Evolutionary conservation across 2,888 invertebrate genomes (phyloP).

Genomic region (Unio pictorum): DNA sequence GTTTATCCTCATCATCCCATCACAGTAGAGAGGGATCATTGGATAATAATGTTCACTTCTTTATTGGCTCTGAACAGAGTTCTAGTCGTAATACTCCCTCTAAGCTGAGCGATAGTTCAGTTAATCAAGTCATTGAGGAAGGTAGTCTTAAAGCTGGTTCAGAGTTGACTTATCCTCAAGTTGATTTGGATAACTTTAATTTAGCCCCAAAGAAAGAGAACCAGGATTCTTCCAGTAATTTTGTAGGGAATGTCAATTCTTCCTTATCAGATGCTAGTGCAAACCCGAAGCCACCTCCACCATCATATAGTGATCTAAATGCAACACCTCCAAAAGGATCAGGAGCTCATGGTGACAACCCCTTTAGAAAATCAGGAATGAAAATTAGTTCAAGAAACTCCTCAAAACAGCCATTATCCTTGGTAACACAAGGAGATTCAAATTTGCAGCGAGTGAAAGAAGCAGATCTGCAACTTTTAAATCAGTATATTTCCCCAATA

Average conservation of each 20-base stretch:
- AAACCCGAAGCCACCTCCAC: slow-evolving; percentile 22
- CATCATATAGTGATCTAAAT: background rate
- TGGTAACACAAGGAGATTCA: slow-evolving; percentile 32
- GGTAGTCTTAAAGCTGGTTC: too few relatives aligned
- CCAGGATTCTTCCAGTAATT: too few relatives aligned
- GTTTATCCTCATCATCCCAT: slow-evolving; percentile 4
- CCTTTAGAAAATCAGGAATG: slow-evolving; percentile 36
- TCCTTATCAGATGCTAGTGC: slow-evolving; percentile 3
- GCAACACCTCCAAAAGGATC: slow-evolving; percentile 15
- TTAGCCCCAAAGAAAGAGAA: too few relatives aligned
- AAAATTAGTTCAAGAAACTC: slow-evolving; percentile 7
- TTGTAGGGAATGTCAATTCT: background rate
- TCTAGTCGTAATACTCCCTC: slow-evolving; percentile 37
- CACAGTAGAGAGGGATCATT: slow-evolving; percentile 42
- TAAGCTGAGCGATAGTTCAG: too few relatives aligned
- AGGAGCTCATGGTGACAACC: slow-evolving; percentile 22
- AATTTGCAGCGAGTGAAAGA: slow-evolving; percentile 20
- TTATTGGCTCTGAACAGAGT: slow-evolving; percentile 43
- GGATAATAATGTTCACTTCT: slow-evolving; percentile 51
- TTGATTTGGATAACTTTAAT: too few relatives aligned
- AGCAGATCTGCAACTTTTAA: slow-evolving; percentile 25
- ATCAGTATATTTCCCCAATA: slow-evolving; percentile 34
- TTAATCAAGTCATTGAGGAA: too few relatives aligned
- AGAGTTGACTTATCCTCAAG: too few relatives aligned
- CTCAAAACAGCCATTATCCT: slow-evolving; percentile 17